Base-by-base conservation (phyloP, 53 echinoderm and acorn worm genomes). In the Astropecten irregularis region DNA sequence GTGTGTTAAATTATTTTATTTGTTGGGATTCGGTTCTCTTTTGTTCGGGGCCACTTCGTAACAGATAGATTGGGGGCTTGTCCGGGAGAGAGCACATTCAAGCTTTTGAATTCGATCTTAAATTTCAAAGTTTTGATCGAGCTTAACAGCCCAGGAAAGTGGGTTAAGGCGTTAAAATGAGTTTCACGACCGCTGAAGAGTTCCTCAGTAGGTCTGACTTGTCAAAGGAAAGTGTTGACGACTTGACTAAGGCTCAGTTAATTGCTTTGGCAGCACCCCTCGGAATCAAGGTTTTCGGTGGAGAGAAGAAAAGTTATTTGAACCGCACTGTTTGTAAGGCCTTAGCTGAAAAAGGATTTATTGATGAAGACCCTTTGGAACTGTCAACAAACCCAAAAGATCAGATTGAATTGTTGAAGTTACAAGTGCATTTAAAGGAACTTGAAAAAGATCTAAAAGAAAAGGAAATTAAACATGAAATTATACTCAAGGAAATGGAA, bases 351-450 rank as follows among this genome's bases (percentile, higher is more conserved):
- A 50, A 70, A 18, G 71, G 71, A 11, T 25, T 70, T 14, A 49
- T 70, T 70, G 71, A 70, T 9, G 50, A 49, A 29, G 71, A 49
- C 50, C 49, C 71, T 48, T 15, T 11, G 7, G 7, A 48, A 31
- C 32, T 48, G 30, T 31, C 71, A 15, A 13, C 33, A 66, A 35
- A n/a, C n/a, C 37, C 66, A 33, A 38, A 18, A 11, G 64, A 54
- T 33, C 54, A 82, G 25, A 15, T 46, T 26, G 83, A 83, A 47
- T 44, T 27, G n/a, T 53, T 85, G 22, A 57, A 25, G 15, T 42
- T 85, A 19, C 76, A 86, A 66, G n/a, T 68, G n/a, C 21, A 50
- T 46, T 27, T 67, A 37, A 87, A 48, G 32, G 87, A 87, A 68
- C 32, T 66, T 39, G 87, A 87, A 40, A 28, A 38, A 44, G 73